Percentiles rank a stretch among this genome's conserved stretches.
phyloP scores from a whole-genome alignment of 2,113 vertebrate genomes.

The Chrysemys picta region DNA sequence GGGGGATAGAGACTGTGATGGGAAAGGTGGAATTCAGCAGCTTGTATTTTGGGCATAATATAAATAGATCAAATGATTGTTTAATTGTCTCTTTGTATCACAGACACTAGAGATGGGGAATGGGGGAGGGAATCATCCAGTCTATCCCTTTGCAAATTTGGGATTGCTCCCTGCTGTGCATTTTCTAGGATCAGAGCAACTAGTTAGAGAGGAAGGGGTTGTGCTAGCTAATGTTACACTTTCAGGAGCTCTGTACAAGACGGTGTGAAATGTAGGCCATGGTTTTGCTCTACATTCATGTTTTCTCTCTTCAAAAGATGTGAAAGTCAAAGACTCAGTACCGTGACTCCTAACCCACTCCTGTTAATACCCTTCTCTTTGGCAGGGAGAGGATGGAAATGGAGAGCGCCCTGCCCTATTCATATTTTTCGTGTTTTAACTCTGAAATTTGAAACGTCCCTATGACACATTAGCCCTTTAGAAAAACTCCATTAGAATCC shows the following conservation, averaged over 20 bases:
- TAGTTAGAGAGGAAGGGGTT: not conserved
- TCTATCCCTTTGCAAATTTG: not conserved
- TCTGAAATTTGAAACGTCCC: not conserved
- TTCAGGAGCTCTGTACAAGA: not conserved
- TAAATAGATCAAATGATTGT: not conserved
- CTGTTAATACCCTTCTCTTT: not conserved
- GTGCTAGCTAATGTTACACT: not conserved
- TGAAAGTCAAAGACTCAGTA: not conserved
- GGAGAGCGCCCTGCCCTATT: not conserved
- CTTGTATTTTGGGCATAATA: not conserved
- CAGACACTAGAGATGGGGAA: not conserved
- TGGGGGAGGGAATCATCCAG: not conserved
- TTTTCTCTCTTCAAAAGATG: not conserved
- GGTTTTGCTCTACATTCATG: not conserved
- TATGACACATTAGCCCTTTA: not conserved
- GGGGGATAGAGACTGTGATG: not conserved
- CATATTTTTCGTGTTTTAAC: not conserved
- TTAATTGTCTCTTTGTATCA: not conserved
- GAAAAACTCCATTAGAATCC: not conserved
- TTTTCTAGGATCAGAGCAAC: not conserved
- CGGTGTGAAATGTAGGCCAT: fast-evolving
- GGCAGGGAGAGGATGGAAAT: not conserved
- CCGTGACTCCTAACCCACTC: not conserved
- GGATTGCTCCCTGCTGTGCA: not conserved
- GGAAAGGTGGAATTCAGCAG: not conserved